phyloP scores from a whole-genome alignment of 2,797 vertebrate species.

The Odontamblyopus rebecca region DNA sequence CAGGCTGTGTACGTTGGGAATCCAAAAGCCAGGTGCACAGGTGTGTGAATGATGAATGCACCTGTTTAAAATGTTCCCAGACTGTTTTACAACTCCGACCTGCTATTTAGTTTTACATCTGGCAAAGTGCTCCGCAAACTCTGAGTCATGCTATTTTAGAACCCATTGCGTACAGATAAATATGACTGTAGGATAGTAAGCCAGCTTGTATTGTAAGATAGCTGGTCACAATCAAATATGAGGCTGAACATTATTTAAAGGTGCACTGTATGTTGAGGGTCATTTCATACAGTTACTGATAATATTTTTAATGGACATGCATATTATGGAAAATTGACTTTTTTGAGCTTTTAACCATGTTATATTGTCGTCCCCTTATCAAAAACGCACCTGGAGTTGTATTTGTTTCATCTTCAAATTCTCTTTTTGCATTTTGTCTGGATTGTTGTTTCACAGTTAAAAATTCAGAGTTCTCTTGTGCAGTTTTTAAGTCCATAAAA shows the following conservation, averaged over 20 bases:
- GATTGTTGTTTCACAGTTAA: no score
- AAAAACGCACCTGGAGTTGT: no score
- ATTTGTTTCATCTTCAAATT: no score
- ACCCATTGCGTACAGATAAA: neutral
- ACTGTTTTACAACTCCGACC: neutral
- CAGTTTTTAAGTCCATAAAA: no score
- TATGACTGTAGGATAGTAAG: neutral
- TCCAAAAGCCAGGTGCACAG: conserved; percentile 1
- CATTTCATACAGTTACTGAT: no score
- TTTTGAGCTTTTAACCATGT: no score
- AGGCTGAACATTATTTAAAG: no score
- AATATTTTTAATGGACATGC: no score
- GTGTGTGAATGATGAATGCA: conserved; percentile 1
- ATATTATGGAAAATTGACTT: no score
- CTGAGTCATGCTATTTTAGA: neutral
- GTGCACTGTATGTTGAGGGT: neutral
- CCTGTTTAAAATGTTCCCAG: conserved; percentile 1
- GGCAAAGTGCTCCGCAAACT: neutral
- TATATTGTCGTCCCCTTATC: neutral
- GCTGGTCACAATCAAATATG: neutral
- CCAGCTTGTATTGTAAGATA: neutral
- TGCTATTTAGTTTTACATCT: conserved; percentile 1
- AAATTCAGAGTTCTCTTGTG: no score
- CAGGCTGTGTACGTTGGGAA: neutral
- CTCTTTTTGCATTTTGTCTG: no score